A percentile compares a stretch with the other conserved stretches of the same genome.
These are phyloP conservation scores for Choloepus didactylus DNA, from an alignment of 2,797 vertebrate species.

Conservation along the genomic window DNA sequence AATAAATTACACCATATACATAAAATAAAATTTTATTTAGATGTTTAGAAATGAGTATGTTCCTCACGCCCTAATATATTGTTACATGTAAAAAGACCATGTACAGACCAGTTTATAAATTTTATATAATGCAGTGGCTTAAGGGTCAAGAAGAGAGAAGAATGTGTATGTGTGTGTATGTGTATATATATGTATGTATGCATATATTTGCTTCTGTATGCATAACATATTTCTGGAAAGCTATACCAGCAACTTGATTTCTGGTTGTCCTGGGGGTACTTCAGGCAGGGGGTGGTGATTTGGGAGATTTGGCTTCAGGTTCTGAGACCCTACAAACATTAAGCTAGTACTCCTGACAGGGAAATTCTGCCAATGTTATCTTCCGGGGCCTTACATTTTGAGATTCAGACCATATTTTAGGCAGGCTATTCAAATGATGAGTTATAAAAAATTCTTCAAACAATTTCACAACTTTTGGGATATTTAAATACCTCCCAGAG, in stretches of 20 bases:
- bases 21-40: not conserved
- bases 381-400: no score
- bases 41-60: not conserved
- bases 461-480: not conserved
- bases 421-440: not conserved
- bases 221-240: not conserved
- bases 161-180: no score
- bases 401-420: not conserved
- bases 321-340: accelerated
- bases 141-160: no score
- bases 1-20: not conserved
- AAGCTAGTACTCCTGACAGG: accelerated
- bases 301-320: accelerated
- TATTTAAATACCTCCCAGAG: not conserved
- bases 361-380: not conserved
- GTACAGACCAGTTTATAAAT: not conserved
- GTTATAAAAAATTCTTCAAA: not conserved
- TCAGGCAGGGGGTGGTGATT: not conserved
- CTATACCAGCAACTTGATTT: not conserved
- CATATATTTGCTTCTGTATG: not conserved
- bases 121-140: no score
- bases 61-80: not conserved
- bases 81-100: not conserved
- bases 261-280: not conserved
- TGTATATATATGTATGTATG: no score